Percentiles rank a stretch among this genome's conserved stretches.
phyloP scores from a whole-genome alignment of 2,797 vertebrate genomes.

The Heterohyrax brucei region DNA sequence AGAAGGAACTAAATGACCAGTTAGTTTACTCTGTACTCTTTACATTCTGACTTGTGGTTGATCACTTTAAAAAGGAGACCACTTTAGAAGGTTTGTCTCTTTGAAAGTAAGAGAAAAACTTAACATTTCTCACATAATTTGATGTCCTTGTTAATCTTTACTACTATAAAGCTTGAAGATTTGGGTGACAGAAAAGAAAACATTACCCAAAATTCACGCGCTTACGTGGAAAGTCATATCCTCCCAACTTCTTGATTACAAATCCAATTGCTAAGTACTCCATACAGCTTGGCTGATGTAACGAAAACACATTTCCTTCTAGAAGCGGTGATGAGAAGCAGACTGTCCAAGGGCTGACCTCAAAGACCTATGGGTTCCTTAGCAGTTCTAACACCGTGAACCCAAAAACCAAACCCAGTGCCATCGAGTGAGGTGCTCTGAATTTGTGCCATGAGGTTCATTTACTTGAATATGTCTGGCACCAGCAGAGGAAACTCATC shows the following conservation, averaged over 20 bases:
- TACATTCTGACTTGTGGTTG: constrained; percentile 6
- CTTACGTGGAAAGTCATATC: not conserved
- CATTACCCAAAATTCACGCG: not conserved
- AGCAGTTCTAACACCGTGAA: not conserved
- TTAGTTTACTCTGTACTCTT: not conserved
- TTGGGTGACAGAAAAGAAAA: not conserved
- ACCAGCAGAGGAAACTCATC: constrained; percentile 39
- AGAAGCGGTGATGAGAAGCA: constrained; percentile 25
- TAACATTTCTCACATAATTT: constrained; percentile 1
- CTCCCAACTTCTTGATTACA: not conserved
- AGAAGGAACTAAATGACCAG: constrained; percentile 41
- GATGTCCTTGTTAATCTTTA: constrained; percentile 43
- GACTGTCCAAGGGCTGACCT: constrained; percentile 10
- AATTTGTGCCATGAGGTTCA: not conserved
- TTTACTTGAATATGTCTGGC: not conserved
- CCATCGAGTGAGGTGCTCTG: not conserved
- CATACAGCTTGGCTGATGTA: not conserved
- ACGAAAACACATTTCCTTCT: not conserved
- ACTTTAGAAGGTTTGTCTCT: not conserved
- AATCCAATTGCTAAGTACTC: not conserved
- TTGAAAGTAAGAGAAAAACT: constrained; percentile 1
- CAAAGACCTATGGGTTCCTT: not conserved
- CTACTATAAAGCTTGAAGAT: constrained; percentile 42
- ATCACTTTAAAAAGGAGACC: not conserved
- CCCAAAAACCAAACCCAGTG: too few species aligned